These are phyloP conservation scores for Caenorhabditis sp. DNA, from an alignment of 2,888 invertebrate species.

Conservation along the genomic window DNA sequence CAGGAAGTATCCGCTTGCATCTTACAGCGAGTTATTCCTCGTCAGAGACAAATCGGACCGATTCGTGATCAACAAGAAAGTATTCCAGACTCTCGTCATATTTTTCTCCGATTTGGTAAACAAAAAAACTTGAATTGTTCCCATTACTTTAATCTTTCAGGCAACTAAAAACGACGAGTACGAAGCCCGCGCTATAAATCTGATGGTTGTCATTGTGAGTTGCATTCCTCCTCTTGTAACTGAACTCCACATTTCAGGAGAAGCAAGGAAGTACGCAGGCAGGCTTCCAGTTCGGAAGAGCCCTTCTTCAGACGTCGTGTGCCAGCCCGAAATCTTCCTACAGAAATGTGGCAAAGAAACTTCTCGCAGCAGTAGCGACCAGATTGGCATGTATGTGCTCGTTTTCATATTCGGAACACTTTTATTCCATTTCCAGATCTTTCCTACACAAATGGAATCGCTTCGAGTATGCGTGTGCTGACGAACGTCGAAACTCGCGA, in stretches of 20 bases:
- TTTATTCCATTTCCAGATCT: conserved; percentile 25
- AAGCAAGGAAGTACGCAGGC: conserved; percentile 18
- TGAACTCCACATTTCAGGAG: conserved; percentile 14
- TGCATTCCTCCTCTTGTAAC: not conserved
- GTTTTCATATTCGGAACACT: not conserved
- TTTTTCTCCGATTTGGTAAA: conserved; percentile 45
- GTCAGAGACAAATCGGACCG: not conserved
- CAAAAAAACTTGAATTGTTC: not conserved
- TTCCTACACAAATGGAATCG: conserved; percentile 15
- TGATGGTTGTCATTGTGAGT: conserved; percentile 20
- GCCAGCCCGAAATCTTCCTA: not conserved
- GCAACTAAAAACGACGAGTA: conserved; percentile 11
- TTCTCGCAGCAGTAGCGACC: conserved; percentile 17
- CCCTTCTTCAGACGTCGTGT: conserved; percentile 34
- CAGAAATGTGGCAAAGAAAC: conserved; percentile 6
- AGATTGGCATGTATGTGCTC: conserved; percentile 2
- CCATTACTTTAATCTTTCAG: conserved; percentile 15
- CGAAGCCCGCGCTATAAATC: conserved; percentile 19
- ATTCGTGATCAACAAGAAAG: conserved; percentile 5
- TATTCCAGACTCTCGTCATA: not conserved
- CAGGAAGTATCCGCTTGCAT: conserved; percentile 22
- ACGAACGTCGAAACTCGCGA: conserved; percentile 42
- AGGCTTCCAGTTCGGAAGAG: conserved; percentile 13
- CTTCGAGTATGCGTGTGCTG: conserved; percentile 22
- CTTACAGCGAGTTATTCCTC: conserved; percentile 38